Evolutionary conservation across 2,888 invertebrate genomes (phyloP).

Genomic region (Dynastes grantii): DNA sequence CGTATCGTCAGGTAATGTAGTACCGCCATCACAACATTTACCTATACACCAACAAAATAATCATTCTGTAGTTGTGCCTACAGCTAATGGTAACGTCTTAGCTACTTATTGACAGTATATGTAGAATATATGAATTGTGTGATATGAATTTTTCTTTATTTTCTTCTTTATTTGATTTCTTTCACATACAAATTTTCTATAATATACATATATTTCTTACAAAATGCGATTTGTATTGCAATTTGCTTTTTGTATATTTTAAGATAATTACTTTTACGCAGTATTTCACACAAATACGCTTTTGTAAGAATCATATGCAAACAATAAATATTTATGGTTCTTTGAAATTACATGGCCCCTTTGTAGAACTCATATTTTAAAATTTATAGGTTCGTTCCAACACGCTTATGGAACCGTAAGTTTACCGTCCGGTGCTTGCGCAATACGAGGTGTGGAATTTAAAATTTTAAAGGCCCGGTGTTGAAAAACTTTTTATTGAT

Average conservation of each 20-base stretch:
- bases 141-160: conserved; percentile 40
- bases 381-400: too few relatives aligned
- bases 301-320: conserved; percentile 5
- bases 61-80: conserved; percentile 74
- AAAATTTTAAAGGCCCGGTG: too few relatives aligned
- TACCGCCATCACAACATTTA: conserved; percentile 62
- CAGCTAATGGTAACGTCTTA: conserved; percentile 72
- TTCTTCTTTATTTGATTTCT: conserved; percentile 17
- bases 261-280: background rate
- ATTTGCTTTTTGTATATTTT: background rate
- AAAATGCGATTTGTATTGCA: background rate
- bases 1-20: conserved; percentile 63
- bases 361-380: background rate
- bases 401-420: too few relatives aligned
- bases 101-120: conserved; percentile 69
- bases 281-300: background rate
- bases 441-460: too few relatives aligned
- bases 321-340: background rate
- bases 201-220: conserved; percentile 20
- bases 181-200: conserved; percentile 22
- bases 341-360: too few relatives aligned
- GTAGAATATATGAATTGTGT: conserved; percentile 47
- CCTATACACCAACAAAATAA: conserved; percentile 66
- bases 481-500: too few relatives aligned
- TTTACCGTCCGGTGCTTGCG: too few relatives aligned